Evolutionary conservation across 1,140 invertebrate genomes (phyloP), one percentile per base, ranked within the genome.

Genomic region (Apolygus lucorum): DNA sequence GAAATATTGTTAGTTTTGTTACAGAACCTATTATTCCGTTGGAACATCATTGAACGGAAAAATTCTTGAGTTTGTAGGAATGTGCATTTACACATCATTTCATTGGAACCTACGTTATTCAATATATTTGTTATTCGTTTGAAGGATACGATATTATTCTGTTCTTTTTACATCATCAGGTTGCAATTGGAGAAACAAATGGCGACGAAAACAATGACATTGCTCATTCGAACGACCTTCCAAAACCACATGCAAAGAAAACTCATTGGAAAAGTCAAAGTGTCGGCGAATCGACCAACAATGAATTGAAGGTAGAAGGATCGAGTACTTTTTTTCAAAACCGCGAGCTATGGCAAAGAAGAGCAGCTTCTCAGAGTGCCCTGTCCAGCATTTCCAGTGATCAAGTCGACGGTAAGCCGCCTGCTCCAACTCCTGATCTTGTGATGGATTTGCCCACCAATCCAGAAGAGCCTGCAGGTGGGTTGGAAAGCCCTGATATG

Each of bases 361-460:
- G 85, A 25, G 84, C 85, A 0, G 82, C 82, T 1, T 84, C 83
- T 1, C 83, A 85, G 68, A 79, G 79, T 0, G 79, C 80, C n/a
- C 68, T 82, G 28, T 66, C 79, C 78, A 49, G 27, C 21, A 17
- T 65, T 17, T 24, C 26, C 4, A 62, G 22, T 11, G 49, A 49
- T 59, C 21, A 14, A 63, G 42, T 21, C 13, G 22, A 28, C 22
- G 14, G 28, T n/a, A 68, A 68, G 42, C 67, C 64, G 24, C 14
- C 34, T 4, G 14, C 68, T 52, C 86, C 89, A 72, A 89, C 92
- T 1, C 92, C 92, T 0, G 92, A 95, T 79, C 80, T 95, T n/a
- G 91, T 95, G 28, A 89, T 93, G 84, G 91, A 93, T 78, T 79
- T 94, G 63, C 92, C 92, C 8, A 74, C 87, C 1, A 67, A 72